These are phyloP conservation scores for Ariopsis seemanni DNA, from an alignment of 2,113 vertebrate genomes.

Conservation along the genomic window DNA sequence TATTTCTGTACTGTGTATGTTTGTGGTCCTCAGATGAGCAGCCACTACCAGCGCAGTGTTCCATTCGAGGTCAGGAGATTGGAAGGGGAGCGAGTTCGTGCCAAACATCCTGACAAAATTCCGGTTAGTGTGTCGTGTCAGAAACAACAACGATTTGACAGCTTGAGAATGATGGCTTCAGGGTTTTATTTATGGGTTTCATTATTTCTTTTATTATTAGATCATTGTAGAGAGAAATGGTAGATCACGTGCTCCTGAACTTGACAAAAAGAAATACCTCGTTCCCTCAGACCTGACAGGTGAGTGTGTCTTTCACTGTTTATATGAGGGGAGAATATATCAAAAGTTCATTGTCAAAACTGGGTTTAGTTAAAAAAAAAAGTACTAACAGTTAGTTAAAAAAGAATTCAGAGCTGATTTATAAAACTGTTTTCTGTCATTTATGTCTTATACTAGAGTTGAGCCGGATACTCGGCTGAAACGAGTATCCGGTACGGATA, in stretches of 20 bases:
- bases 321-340: neutral
- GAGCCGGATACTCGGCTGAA: too few species aligned
- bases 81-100: slow-evolving; percentile 76
- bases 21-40: slow-evolving; percentile 69
- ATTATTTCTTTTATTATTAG: slow-evolving; percentile 63
- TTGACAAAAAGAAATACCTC: slow-evolving; percentile 97
- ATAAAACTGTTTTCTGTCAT: too few species aligned
- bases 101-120: slow-evolving; percentile 80
- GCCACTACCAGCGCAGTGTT: slow-evolving; percentile 75
- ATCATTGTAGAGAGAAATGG: slow-evolving; percentile 93
- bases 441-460: too few species aligned
- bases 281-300: slow-evolving; percentile 97
- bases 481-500: too few species aligned
- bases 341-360: neutral
- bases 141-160: neutral
- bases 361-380: neutral
- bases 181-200: neutral
- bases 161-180: neutral
- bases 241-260: slow-evolving; percentile 91
- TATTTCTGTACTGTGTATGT: slow-evolving; percentile 45
- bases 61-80: slow-evolving; percentile 76
- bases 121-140: slow-evolving; percentile 65
- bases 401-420: too few species aligned
- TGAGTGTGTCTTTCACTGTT: slow-evolving; percentile 59
- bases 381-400: too few species aligned